Evolutionary conservation across 2,888 invertebrate genomes (phyloP), one percentile per base, ranked within the genome.

Genomic region (Halocaridina rubra): DNA sequence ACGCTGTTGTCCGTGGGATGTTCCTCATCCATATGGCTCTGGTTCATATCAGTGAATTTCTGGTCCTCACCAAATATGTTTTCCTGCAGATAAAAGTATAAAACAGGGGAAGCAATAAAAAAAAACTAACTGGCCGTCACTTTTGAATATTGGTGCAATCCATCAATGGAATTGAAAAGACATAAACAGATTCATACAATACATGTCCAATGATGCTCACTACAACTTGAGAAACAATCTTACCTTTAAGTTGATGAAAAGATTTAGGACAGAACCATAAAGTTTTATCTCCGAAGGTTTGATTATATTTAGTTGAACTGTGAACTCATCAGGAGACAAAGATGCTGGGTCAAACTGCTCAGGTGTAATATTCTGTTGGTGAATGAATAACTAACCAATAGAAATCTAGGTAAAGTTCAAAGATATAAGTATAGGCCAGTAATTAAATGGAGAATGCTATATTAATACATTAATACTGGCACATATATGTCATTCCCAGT

Each of bases 31-130:
- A 80, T 16, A 24, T 76, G 77, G n/a, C 72, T 74, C 71, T 79
- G 80, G 67, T 78, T 81, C 95, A 98, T 97, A 89, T 98, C 98
- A 0, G 96, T 96, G 90, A 98, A 98, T 29, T 93, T 93, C 91
- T 99, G 98, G 92, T 98, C 96, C 91, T 97, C 98, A 0, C 99
- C 99, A 91, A 99, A 97, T 89, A 99, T 97, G 90, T 99, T 99
- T 92, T 99, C 98, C 93, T 94, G 90, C 2, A 79, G 53, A 78
- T 77, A 46, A 74, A 33, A 67, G 3, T 16, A n/a, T n/a, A 7
- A 67, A 22, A 69, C 13, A 7, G 59, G 22, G 13, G 4, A 59
- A 59, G 13, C 59, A 59, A 7, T 19, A 59, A 10, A 8, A 69
- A 69, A 69, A 0, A 4, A 29, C 27, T 27, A 4, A 69, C 29